phyloP scores from a whole-genome alignment of 2,113 vertebrate genomes.

The Regulus satrapa region DNA sequence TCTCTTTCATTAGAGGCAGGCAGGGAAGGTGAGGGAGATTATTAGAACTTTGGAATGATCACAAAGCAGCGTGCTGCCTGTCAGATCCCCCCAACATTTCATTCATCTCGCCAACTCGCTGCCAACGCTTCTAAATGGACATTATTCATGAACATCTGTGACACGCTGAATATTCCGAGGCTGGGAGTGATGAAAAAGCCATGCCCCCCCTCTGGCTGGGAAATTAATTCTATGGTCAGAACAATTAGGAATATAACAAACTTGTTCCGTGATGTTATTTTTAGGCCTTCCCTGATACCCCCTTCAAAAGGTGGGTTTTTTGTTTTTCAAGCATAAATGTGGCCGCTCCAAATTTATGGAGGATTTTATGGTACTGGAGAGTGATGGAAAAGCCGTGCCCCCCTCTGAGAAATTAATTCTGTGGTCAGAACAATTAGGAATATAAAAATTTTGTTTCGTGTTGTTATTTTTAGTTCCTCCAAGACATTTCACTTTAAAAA shows the following conservation, averaged over 20 bases:
- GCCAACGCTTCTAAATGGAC: conserved; percentile 93
- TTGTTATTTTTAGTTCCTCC: conserved; percentile 58
- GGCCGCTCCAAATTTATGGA: too few relatives aligned
- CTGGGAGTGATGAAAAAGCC: conserved; percentile 82
- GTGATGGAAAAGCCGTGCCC: conserved; percentile 83
- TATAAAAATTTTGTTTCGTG: conserved; percentile 61
- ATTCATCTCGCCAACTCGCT: conserved; percentile 95
- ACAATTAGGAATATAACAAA: conserved; percentile 80
- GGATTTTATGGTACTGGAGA: conserved; percentile 26
- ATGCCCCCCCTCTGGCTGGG: conserved; percentile 82
- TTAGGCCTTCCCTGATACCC: conserved; percentile 11
- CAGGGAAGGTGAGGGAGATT: conserved; percentile 99
- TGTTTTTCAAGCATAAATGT: neutral
- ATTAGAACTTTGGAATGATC: conserved; percentile 99
- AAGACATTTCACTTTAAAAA: conserved; percentile 6
- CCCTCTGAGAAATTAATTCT: conserved; percentile 87
- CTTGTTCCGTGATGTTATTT: conserved; percentile 65
- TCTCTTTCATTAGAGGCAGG: conserved; percentile 99
- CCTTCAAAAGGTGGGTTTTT: neutral
- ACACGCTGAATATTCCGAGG: conserved; percentile 88
- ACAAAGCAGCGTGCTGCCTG: conserved; percentile 98
- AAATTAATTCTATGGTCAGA: conserved; percentile 88
- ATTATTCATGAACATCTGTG: conserved; percentile 99
- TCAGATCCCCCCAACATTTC: conserved; percentile 99
- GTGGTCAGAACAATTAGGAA: conserved; percentile 81